phyloP scores from a whole-genome alignment of 1,140 invertebrate species.

The Drosophila pandora region DNA sequence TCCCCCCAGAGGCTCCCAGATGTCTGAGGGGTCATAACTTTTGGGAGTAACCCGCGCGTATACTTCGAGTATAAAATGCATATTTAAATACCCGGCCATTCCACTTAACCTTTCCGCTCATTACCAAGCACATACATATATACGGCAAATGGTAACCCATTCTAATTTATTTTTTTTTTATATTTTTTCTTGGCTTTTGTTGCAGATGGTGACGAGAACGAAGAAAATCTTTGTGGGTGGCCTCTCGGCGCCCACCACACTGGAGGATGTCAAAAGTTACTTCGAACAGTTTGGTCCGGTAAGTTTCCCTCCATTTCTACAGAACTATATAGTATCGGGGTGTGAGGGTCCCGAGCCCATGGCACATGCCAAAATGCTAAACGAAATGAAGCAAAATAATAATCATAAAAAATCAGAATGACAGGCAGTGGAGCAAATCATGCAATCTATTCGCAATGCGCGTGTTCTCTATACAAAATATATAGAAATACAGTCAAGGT shows the following conservation, averaged over 20 bases:
- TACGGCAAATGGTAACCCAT: background rate
- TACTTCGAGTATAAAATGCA: slow-evolving; percentile 55
- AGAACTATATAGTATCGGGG: background rate
- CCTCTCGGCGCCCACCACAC: slow-evolving; percentile 98
- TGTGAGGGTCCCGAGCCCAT: background rate
- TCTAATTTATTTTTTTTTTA: slow-evolving; percentile 4
- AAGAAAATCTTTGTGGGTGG: slow-evolving; percentile 99
- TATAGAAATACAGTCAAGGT: slow-evolving; percentile 1
- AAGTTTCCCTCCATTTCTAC: slow-evolving; percentile 85
- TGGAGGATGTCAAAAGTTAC: slow-evolving; percentile 99
- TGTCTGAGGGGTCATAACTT: slow-evolving; percentile 66
- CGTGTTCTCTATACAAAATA: slow-evolving; percentile 35
- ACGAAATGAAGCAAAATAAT: slow-evolving; percentile 65
- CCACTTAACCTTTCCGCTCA: slow-evolving; percentile 58
- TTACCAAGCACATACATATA: slow-evolving; percentile 1
- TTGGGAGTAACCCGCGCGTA: slow-evolving; percentile 17
- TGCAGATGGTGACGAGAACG: slow-evolving; percentile 99
- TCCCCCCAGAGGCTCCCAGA: slow-evolving; percentile 42
- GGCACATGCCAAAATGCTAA: slow-evolving; percentile 53
- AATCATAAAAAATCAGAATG: slow-evolving; percentile 70
- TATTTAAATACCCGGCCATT: slow-evolving; percentile 71
- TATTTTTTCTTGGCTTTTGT: slow-evolving; percentile 8
- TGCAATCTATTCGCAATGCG: slow-evolving; percentile 69
- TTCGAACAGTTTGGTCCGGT: slow-evolving; percentile 99
- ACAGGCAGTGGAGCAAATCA: slow-evolving; percentile 74